phyloP scores from a whole-genome alignment of 2,797 vertebrate species.

The Amblyraja radiata region DNA sequence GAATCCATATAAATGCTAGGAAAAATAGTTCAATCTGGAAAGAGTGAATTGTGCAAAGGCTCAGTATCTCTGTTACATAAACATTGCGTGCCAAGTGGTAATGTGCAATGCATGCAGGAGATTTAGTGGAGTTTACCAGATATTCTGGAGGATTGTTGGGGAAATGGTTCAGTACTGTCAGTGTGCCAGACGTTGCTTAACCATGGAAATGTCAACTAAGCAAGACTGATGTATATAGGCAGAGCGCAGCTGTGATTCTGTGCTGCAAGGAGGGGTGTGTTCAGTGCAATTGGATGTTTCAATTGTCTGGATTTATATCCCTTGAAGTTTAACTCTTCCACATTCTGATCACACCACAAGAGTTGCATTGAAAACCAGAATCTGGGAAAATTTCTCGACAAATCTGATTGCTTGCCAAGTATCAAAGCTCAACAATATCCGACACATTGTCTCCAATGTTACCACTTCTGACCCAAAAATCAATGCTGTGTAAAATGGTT shows the following conservation, averaged over 20 bases:
- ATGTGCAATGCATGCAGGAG: neutral
- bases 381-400: neutral
- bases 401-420: neutral
- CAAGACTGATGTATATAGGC: neutral
- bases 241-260: neutral
- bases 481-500: neutral
- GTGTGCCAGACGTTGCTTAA: neutral
- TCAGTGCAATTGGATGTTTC: neutral
- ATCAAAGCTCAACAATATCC: neutral
- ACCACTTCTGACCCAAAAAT: too few relatives aligned
- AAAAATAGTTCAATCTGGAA: neutral
- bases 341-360: neutral
- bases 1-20: neutral
- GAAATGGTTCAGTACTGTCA: neutral
- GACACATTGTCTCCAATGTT: neutral
- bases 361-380: neutral
- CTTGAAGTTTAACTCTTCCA: slow-evolving; percentile 10
- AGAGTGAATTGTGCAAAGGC: neutral
- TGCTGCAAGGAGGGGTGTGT: neutral
- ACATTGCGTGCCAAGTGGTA: neutral
- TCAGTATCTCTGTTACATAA: neutral
- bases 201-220: neutral
- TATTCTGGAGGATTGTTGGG: neutral
- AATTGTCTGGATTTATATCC: neutral
- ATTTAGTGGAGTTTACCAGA: neutral